Evolutionary conservation across 1,140 invertebrate species (phyloP).

Genomic region (Pseudomyrmex sp.): DNA sequence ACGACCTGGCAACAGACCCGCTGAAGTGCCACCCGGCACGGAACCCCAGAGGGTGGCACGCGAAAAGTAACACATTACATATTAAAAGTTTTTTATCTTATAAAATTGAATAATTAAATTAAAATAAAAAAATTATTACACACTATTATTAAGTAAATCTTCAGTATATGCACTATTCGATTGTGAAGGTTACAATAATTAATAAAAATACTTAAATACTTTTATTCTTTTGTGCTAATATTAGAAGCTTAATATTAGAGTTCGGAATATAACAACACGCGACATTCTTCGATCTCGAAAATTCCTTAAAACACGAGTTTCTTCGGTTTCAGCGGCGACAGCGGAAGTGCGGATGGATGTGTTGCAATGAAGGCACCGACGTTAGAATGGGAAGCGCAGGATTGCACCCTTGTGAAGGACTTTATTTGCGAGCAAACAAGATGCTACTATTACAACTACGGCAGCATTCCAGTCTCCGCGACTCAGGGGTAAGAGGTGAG

Average conservation of each 20-base stretch:
- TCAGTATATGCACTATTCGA: no score
- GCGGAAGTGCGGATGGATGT: constrained; percentile 89
- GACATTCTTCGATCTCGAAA: constrained; percentile 48
- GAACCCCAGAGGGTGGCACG: constrained; percentile 91
- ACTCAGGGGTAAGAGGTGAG: constrained; percentile 94
- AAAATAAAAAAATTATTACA: no score
- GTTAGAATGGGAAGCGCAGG: constrained; percentile 92
- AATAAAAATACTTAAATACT: no score
- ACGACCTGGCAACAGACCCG: constrained; percentile 79
- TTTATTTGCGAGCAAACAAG: constrained; percentile 95
- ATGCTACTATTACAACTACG: constrained; percentile 96
- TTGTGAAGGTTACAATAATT: no score
- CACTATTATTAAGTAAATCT: no score
- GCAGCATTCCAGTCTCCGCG: constrained; percentile 93
- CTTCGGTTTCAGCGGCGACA: constrained; percentile 85
- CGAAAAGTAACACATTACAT: constrained; percentile 87
- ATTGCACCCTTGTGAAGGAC: constrained; percentile 93
- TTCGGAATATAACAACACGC: constrained; percentile 28
- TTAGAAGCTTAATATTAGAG: constrained; percentile 10
- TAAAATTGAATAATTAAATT: no score
- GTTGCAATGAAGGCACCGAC: constrained; percentile 91
- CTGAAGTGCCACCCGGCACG: constrained; percentile 85
- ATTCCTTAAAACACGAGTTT: constrained; percentile 55
- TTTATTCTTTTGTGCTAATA: no score
- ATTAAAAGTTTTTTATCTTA: no score